Percentiles rank a stretch among this genome's conserved stretches.
Conservation (phyloP, 2,113 vertebrate genomes). For the Erpornis zantholeuca region DNA sequence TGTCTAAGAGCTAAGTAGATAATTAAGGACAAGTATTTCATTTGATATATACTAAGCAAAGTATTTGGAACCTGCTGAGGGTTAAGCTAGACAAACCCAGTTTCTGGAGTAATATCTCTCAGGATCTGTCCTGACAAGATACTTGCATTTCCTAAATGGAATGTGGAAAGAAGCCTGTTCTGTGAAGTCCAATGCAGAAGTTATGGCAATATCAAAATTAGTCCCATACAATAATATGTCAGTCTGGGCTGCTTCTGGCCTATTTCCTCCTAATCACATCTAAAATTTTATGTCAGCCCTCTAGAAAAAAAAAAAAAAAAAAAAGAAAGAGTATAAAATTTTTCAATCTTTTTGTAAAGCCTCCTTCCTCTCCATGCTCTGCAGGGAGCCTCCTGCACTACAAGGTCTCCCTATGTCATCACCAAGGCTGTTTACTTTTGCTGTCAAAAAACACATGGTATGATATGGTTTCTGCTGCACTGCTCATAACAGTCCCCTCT, state of each 20-base stretch:
- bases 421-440: neutral
- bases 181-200: neutral
- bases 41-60: neutral
- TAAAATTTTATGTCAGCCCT: neutral
- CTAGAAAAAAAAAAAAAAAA: neutral
- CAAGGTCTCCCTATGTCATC: fast-evolving
- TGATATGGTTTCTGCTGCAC: neutral
- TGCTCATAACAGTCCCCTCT: neutral
- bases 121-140: neutral
- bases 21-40: neutral
- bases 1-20: neutral
- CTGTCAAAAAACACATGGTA: fast-evolving
- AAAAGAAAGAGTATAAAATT: neutral
- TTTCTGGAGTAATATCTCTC: neutral
- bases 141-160: neutral
- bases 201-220: neutral
- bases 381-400: fast-evolving
- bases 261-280: neutral
- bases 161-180: neutral
- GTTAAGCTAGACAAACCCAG: neutral
- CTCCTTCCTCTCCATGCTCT: neutral
- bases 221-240: neutral
- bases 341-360: neutral
- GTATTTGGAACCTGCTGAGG: neutral
- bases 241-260: neutral